phyloP scores from a whole-genome alignment of 2,113 vertebrate species.

The Toxostoma redivivum region DNA sequence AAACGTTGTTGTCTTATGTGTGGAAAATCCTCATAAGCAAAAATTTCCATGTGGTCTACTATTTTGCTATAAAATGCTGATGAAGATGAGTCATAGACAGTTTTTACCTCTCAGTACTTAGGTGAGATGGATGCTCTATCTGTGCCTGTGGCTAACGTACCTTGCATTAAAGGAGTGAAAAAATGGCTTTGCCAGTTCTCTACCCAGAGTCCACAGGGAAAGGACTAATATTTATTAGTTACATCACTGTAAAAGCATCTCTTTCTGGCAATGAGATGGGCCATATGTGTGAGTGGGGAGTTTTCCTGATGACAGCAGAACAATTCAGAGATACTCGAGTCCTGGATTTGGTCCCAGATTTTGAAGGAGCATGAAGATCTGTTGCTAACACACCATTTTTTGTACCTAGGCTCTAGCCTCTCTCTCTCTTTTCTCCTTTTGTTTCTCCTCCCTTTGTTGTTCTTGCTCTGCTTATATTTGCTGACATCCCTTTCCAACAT shows the following conservation, averaged over 20 bases:
- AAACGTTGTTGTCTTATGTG: not conserved
- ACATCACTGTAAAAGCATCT: not conserved
- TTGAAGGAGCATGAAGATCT: not conserved
- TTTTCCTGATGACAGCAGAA: conserved; percentile 11
- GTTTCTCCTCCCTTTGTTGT: not conserved
- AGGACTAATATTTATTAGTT: not conserved
- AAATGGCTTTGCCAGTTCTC: not conserved
- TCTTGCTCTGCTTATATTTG: not conserved
- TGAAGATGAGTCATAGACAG: not conserved
- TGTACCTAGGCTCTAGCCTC: not conserved
- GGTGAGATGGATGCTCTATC: not conserved
- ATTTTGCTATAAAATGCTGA: not conserved
- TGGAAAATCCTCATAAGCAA: not conserved
- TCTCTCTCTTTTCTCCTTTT: not conserved
- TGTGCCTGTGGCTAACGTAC: not conserved
- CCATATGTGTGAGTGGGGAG: not conserved
- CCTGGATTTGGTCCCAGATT: not conserved
- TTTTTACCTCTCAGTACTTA: not conserved
- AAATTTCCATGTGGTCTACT: not conserved
- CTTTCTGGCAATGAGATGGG: not conserved
- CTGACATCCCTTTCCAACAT: not conserved
- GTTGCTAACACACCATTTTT: not conserved
- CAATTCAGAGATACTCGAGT: not conserved
- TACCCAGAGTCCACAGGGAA: not conserved
- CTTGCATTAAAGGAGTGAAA: not conserved